phyloP scores from a whole-genome alignment of 2,113 vertebrate species.

The Hiodon tergisus region DNA sequence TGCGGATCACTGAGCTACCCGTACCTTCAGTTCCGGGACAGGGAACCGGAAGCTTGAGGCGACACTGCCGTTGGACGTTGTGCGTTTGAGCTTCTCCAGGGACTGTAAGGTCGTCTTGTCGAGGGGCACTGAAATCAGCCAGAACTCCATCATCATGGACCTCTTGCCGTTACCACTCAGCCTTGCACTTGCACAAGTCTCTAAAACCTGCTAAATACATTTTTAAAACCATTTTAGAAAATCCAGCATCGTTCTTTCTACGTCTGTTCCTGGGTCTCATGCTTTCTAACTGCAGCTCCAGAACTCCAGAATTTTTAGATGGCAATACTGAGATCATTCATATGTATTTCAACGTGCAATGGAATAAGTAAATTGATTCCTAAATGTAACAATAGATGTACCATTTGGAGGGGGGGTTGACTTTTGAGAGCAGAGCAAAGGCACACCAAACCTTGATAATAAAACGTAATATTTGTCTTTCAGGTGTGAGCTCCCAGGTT shows the following conservation, averaged over 20 bases:
- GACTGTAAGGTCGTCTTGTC: slow-evolving; percentile 80
- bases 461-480: not conserved
- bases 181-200: not conserved
- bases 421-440: not conserved
- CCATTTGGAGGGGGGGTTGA: too few species aligned
- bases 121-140: slow-evolving; percentile 86
- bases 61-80: slow-evolving; percentile 73
- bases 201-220: slow-evolving; percentile 25
- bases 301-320: too few species aligned
- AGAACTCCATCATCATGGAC: slow-evolving; percentile 77
- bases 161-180: slow-evolving; percentile 18
- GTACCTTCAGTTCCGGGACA: slow-evolving; percentile 93
- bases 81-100: slow-evolving; percentile 78
- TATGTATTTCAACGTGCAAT: too few species aligned
- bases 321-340: not conserved
- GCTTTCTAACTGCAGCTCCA: too few species aligned
- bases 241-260: not conserved
- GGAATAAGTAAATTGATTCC: too few species aligned
- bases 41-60: slow-evolving; percentile 77
- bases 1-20: not conserved
- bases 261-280: too few species aligned
- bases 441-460: not conserved
- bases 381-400: too few species aligned
- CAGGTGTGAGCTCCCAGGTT: not conserved
- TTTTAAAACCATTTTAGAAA: slow-evolving; percentile 2